These are phyloP conservation scores for Pedicia rivosa DNA, from an alignment of 2,888 invertebrate species.

Conservation along the genomic window DNA sequence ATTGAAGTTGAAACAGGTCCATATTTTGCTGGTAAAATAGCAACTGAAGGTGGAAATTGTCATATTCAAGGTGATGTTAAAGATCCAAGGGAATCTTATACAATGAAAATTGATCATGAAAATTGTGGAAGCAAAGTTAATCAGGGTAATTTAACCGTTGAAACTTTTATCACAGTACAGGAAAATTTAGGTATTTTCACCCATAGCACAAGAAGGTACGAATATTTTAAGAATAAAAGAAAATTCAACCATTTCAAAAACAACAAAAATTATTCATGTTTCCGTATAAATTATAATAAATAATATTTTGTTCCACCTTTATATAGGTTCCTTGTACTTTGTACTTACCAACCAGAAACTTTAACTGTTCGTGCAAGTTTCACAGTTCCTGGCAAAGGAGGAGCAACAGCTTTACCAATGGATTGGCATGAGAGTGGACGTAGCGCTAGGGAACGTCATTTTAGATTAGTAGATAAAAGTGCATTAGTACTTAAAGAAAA, in stretches of 20 bases:
- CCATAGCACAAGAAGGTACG: constrained; percentile 58
- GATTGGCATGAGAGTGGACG: constrained; percentile 18
- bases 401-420: constrained; percentile 20
- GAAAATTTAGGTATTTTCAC: constrained; percentile 70
- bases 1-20: constrained; percentile 73
- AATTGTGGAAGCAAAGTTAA: constrained; percentile 60
- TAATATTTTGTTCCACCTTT: too few species aligned
- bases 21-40: constrained; percentile 61
- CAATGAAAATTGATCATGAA: constrained; percentile 55
- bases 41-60: constrained; percentile 54
- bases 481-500: constrained; percentile 23
- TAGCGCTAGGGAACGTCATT: constrained; percentile 23
- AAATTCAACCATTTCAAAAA: constrained; percentile 12
- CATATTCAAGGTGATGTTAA: constrained; percentile 57
- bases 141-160: constrained; percentile 51
- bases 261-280: neutral
- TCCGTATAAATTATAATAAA: neutral
- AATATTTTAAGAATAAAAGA: constrained; percentile 10
- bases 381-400: constrained; percentile 45
- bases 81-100: constrained; percentile 56
- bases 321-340: constrained; percentile 56
- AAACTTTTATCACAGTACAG: constrained; percentile 68
- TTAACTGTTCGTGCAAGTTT: constrained; percentile 67
- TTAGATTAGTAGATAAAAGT: constrained; percentile 27
- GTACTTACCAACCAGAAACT: constrained; percentile 68